Conservation (phyloP, 2,888 invertebrate species). For the Drosophila anceps region DNA sequence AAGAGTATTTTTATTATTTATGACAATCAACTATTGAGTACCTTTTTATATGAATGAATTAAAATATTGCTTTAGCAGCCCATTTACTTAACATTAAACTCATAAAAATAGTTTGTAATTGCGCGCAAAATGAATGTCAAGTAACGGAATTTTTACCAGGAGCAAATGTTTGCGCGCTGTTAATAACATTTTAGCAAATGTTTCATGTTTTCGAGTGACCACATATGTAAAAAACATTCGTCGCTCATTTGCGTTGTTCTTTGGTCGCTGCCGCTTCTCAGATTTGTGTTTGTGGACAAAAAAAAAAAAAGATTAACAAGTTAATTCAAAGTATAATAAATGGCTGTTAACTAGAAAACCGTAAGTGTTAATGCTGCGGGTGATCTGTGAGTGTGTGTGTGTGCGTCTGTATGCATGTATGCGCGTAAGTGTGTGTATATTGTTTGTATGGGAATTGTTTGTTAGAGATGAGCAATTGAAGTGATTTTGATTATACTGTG, state of each 20-base stretch:
- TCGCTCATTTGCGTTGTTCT: constrained; percentile 30
- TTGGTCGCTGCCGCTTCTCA: constrained; percentile 19
- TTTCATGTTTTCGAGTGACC: constrained; percentile 20
- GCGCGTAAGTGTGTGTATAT: constrained; percentile 6
- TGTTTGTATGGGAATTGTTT: constrained; percentile 13
- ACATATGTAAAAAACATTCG: constrained; percentile 23
- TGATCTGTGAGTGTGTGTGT: constrained; percentile 10
- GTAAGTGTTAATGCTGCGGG: constrained; percentile 34
- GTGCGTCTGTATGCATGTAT: not conserved
- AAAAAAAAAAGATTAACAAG: not conserved
- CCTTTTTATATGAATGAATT: not conserved
- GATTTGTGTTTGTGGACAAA: constrained; percentile 9
- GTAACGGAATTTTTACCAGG: not conserved
- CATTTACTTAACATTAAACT: not conserved
- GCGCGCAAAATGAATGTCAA: not conserved
- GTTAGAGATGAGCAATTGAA: constrained; percentile 25
- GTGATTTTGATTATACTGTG: constrained; percentile 23
- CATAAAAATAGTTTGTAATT: not conserved
- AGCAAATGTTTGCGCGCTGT: constrained; percentile 11
- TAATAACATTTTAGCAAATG: constrained; percentile 30
- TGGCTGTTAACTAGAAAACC: constrained; percentile 21
- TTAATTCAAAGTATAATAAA: constrained; percentile 8
- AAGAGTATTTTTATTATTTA: not conserved
- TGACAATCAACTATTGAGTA: not conserved
- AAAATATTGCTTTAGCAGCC: not conserved